Evolutionary conservation across 2,797 vertebrate species (phyloP).

Genomic region (Rhinogobio ventralis): DNA sequence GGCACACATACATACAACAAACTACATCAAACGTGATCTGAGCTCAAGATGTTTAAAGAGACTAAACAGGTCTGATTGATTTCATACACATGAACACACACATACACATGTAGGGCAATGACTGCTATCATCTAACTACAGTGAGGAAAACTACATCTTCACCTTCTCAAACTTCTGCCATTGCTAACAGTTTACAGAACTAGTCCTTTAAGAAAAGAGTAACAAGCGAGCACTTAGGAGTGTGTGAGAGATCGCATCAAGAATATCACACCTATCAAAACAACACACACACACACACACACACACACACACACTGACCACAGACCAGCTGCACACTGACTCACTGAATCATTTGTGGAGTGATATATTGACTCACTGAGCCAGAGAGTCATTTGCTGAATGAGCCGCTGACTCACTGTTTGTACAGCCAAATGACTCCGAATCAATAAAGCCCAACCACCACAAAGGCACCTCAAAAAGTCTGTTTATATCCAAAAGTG

Average conservation of each 20-base stretch:
- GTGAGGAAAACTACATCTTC: background rate
- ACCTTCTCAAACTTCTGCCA: background rate
- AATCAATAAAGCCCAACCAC: constrained; percentile 6
- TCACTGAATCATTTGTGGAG: background rate
- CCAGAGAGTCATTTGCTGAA: background rate
- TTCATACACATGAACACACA: background rate
- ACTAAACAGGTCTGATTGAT: background rate
- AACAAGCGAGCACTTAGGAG: background rate
- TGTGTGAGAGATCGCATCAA: background rate
- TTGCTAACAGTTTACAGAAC: background rate
- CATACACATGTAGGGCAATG: background rate
- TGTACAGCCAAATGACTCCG: constrained; percentile 5
- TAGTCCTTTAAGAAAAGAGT: constrained; percentile 1
- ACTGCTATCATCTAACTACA: background rate
- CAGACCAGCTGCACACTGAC: constrained; percentile 30
- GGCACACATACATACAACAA: background rate
- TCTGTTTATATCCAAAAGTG: background rate
- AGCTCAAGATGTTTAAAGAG: constrained; percentile 14
- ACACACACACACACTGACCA: background rate
- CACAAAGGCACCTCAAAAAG: background rate
- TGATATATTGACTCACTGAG: constrained; percentile 17
- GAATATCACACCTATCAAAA: constrained; percentile 31
- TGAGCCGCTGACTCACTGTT: constrained; percentile 11
- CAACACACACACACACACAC: background rate
- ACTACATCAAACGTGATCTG: constrained; percentile 10